Conservation (phyloP, 1,140 invertebrate genomes). For the Zaprionus capensis region DNA sequence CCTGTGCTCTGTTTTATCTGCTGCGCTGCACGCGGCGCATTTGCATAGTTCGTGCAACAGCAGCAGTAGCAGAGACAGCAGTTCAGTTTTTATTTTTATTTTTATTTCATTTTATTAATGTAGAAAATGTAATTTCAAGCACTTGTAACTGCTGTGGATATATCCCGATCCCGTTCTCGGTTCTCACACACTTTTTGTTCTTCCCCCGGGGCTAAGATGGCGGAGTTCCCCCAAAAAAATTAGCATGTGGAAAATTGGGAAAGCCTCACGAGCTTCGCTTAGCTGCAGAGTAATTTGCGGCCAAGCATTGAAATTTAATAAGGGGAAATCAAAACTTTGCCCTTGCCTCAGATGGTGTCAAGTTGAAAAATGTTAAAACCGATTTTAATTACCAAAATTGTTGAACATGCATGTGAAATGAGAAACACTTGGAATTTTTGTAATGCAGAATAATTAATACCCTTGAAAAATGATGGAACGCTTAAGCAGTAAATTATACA, state of each 20-base stretch:
- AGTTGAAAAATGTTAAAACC: conserved; percentile 14
- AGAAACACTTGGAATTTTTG: background rate
- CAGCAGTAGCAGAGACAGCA: conserved; percentile 24
- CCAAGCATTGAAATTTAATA: conserved; percentile 35
- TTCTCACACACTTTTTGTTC: background rate
- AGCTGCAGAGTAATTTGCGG: conserved; percentile 35
- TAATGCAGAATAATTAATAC: background rate
- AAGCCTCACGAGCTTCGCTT: conserved; percentile 27
- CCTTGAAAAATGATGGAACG: background rate
- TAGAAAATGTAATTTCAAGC: conserved; percentile 76
- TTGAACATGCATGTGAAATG: background rate
- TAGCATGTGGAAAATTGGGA: conserved; percentile 66
- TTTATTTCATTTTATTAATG: conserved; percentile 71
- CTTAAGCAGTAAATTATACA: background rate
- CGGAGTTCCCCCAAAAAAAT: conserved; percentile 42
- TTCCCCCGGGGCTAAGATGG: conserved; percentile 7
- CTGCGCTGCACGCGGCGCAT: conserved; percentile 70
- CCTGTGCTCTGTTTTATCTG: conserved; percentile 70
- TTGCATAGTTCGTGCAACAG: conserved; percentile 73
- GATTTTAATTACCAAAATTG: conserved; percentile 23
- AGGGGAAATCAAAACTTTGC: conserved; percentile 15
- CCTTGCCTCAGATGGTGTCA: conserved; percentile 9
- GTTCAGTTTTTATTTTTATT: conserved; percentile 56
- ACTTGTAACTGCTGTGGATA: conserved; percentile 55
- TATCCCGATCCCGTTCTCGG: background rate